These are phyloP conservation scores for Bombus ignitus DNA, from an alignment of 1,140 invertebrate genomes.

Conservation along the genomic window DNA sequence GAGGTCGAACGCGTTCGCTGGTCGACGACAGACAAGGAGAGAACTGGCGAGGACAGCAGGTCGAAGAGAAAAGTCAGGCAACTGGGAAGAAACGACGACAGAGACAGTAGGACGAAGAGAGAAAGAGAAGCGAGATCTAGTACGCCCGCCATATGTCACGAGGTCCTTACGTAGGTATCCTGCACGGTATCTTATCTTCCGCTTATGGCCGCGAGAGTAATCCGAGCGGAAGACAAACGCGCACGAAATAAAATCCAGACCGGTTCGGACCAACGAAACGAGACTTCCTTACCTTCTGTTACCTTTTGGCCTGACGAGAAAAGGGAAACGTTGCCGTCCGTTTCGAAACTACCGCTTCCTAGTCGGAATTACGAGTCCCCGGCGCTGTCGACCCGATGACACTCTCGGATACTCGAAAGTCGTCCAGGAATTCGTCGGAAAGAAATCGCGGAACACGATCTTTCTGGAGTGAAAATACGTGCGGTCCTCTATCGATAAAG, in stretches of 20 bases:
- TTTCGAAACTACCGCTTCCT: not conserved
- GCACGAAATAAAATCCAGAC: conserved; percentile 73
- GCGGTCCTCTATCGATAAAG: not conserved
- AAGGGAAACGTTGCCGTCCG: conserved; percentile 20
- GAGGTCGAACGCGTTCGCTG: conserved; percentile 21
- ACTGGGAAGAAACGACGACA: not conserved
- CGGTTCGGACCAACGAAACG: conserved; percentile 53
- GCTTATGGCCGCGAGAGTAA: conserved; percentile 71
- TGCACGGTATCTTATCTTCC: conserved; percentile 72
- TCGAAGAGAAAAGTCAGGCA: not conserved
- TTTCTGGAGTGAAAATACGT: not conserved
- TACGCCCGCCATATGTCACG: conserved; percentile 73
- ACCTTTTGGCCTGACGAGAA: conserved; percentile 1
- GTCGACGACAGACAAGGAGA: not conserved
- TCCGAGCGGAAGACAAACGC: conserved; percentile 73
- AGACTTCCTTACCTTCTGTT: conserved; percentile 63
- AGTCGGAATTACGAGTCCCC: not conserved
- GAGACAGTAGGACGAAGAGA: not conserved
- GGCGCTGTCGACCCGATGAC: not conserved
- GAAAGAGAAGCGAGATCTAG: conserved; percentile 18
- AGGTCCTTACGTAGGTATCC: conserved; percentile 66
- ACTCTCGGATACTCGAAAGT: not conserved
- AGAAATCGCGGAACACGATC: not conserved
- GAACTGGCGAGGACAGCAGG: not conserved
- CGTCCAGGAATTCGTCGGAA: not conserved